Percentiles rank a stretch among this genome's conserved stretches.
Evolutionary conservation across 2,113 vertebrate species (phyloP).

Genomic region (human (Homo sapiens)): GRCh38 chr1:32154001-32154500

Average conservation of each 20-base stretch:
- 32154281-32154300: constrained; percentile 8
- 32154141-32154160: neutral
- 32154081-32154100: neutral
- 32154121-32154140: neutral
- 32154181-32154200: neutral
- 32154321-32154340: neutral
- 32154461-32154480: neutral
- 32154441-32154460: neutral
- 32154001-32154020: accelerated
- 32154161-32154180: neutral
- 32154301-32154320: neutral
- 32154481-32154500: accelerated
- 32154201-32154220: neutral
- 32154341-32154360: neutral
- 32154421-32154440: neutral
- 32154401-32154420: constrained; percentile 1
- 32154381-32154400: neutral
- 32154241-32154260: neutral
- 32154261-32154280: neutral
- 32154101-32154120: too few relatives aligned
- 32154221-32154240: neutral
- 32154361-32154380: neutral
- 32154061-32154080: neutral
- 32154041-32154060: too few relatives aligned
- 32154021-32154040: too few relatives aligned